These are phyloP conservation scores for Tenualosa ilisha DNA, from an alignment of 2,797 vertebrate genomes.

Conservation along the genomic window DNA sequence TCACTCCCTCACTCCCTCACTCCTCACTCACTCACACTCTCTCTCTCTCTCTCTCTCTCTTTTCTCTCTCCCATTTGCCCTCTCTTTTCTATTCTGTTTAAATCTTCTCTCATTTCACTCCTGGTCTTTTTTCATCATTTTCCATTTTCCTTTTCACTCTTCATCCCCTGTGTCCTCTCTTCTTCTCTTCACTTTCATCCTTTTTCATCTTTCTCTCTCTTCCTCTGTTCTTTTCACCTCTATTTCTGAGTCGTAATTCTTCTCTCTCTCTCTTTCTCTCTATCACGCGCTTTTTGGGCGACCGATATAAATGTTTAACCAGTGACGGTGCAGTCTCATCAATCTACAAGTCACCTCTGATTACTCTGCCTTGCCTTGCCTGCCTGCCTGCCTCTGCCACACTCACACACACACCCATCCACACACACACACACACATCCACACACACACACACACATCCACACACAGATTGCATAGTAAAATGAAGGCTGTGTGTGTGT, in stretches of 20 bases:
- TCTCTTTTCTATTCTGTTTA: neutral
- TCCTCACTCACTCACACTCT: no score
- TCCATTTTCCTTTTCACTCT: neutral
- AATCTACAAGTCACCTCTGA: conserved; percentile 59
- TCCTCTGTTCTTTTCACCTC: neutral
- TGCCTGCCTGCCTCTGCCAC: conserved; percentile 32
- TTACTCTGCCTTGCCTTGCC: conserved; percentile 46
- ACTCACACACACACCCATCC: conserved; percentile 15
- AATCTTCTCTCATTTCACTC: neutral
- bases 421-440: neutral
- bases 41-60: neutral
- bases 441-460: neutral
- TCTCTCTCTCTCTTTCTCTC: neutral
- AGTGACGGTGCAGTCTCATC: conserved; percentile 51
- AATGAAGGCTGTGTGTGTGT: no score
- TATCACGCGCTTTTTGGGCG: conserved; percentile 43
- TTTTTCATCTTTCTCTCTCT: neutral
- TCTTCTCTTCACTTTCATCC: neutral
- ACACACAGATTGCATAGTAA: neutral
- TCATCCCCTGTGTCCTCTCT: neutral
- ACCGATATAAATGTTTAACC: conserved; percentile 63
- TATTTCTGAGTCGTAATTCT: neutral
- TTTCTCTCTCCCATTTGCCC: neutral
- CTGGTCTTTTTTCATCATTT: neutral
- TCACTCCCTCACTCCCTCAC: no score